Percentiles rank a stretch among this genome's conserved stretches.
Evolutionary conservation across 2,888 invertebrate genomes (phyloP).

Genomic region (Drosophila gaucha): DNA sequence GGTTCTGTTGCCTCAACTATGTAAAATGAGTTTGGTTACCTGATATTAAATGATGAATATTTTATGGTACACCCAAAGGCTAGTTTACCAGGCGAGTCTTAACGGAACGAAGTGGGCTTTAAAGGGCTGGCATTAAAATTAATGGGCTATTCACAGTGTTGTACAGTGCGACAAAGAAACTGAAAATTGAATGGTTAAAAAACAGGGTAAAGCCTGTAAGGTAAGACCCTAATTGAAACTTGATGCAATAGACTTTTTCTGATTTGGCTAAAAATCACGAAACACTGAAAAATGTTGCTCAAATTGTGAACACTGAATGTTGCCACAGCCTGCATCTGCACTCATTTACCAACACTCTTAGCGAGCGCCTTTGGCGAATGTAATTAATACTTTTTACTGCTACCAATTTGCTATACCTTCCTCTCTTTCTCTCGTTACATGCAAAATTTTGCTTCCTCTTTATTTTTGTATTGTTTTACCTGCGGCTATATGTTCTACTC

Average conservation of each 20-base stretch:
- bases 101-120: not conserved
- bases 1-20: constrained; percentile 2
- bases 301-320: not conserved
- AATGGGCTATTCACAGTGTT: constrained; percentile 26
- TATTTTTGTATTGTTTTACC: constrained; percentile 30
- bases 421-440: constrained; percentile 5
- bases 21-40: constrained; percentile 39
- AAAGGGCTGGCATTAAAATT: constrained; percentile 43
- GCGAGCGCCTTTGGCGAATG: constrained; percentile 32
- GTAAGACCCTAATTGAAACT: not conserved
- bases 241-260: not conserved
- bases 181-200: not conserved
- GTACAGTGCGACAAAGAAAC: not conserved
- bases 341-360: constrained; percentile 53
- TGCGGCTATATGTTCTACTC: constrained; percentile 39
- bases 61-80: constrained; percentile 30
- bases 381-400: constrained; percentile 62
- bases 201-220: not conserved
- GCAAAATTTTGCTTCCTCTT: not conserved
- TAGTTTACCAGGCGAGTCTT: not conserved
- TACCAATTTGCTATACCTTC: constrained; percentile 5
- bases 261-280: not conserved
- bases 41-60: constrained; percentile 46
- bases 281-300: not conserved
- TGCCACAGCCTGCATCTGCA: not conserved